Evolutionary conservation across 2,797 vertebrate genomes (phyloP), one percentile per base, ranked within the genome.

Genomic region (Iguana delicatissima): DNA sequence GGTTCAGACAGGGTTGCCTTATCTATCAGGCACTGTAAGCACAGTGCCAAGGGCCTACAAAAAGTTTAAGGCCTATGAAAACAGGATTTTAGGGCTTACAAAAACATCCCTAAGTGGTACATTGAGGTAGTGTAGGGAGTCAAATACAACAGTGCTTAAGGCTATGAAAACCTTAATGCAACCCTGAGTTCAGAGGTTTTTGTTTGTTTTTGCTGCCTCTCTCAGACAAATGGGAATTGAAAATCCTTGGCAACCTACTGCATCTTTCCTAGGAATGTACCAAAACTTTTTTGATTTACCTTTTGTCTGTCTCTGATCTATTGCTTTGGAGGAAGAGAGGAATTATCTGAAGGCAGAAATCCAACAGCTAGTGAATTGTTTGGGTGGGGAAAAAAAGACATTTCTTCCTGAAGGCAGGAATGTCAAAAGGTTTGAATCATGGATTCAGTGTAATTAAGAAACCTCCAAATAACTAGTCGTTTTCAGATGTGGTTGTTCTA

Each of bases 401-500:
- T 14, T 94, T 94, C 89, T 91, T 90, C 94, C 95, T 94, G 74
- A 46, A 94, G 95, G 90, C 84, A 89, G 9, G 59, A 80, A 79
- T 93, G 94, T 96, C 92, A 62, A 92, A 96, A 94, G 86, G 85
- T 95, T 97, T 96, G 96, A 97, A 95, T 97, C 96, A 96, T 95
- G 92, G 94, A 91, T 91, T 3, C 26, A 87, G 90, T 96, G 95
- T 97, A 97, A 97, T 97, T 97, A 96, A 97, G 38, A 97, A 97
- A 94, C 52, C 73, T 29, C 7, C 93, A 96, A 90, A 80, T 94
- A 96, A 95, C 93, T 96, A 96, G 93, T 96, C 95, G 88, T 95
- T 97, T 97, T 95, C 95, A 97, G 97, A 96, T 95, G 95, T 92
- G 95, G 92, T 96, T 97, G 95, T 97, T 97, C 97, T 96, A 95